Base-by-base conservation (phyloP, 2,113 vertebrate genomes). In the Marmota flaviventris region DNA sequence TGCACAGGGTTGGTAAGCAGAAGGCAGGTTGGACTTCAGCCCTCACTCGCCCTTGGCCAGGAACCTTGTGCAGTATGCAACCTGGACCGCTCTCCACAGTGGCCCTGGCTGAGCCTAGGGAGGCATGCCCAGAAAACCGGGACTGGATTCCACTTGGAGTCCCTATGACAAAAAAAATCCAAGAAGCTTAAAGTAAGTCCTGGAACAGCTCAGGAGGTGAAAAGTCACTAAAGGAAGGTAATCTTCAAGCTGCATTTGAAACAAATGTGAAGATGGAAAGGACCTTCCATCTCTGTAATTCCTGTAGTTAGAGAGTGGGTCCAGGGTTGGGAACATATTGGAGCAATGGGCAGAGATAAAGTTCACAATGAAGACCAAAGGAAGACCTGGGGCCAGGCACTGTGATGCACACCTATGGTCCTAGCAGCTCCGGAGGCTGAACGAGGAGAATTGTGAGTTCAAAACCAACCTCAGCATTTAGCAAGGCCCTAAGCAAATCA, bases 291-390 rank as follows among this genome's bases (percentile, higher is more conserved):
- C 34, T 87, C 84, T 85, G 45, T 14, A 39, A 75, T 82, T 67
- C 20, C 13, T 22, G 12, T 29, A 39, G 17, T 70, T 89, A 86
- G 75, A 81, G 56, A 58, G 56, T 58, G 56, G 42, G 56, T 22
- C 56, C 56, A 58, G 56, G 5, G 7, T 17, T 58, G 56, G 20
- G 56, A 17, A 58, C 56, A 58, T 20, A 20, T 58, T 22, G 56
- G 20, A 22, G 56, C 56, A 22, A 58, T 58, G 56, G 56, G 56
- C 56, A 58, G 18, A 58, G 56, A 58, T 51, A n/a, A 93, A 65
- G 18, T 87, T 79, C 39, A 20, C 32, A 72, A 3, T 82, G 65
- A 93, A 96, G 96, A 92, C 20, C 32, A 70, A 91, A 94, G 37
- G 37, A 13, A 58, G 56, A 58, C 56, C 20, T 22, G 56, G 56